Evolutionary conservation across 2,797 vertebrate species (phyloP).

Genomic region (Acipenser ruthenus): DNA sequence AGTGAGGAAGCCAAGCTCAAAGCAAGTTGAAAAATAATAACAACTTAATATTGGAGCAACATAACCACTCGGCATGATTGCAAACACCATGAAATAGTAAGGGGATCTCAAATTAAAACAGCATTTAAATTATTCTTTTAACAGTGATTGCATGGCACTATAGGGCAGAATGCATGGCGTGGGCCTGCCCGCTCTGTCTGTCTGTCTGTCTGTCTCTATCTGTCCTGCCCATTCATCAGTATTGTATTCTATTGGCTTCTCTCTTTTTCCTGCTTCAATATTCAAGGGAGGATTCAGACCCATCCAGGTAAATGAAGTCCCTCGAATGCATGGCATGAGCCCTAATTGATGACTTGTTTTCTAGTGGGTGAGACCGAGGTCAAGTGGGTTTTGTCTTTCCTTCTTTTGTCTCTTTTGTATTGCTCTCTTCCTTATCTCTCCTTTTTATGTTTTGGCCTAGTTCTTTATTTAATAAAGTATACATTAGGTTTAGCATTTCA

Average conservation of each 20-base stretch:
- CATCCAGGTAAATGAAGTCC: conserved; percentile 64
- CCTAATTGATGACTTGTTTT: not conserved
- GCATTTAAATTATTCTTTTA: no score
- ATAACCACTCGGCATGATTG: not conserved
- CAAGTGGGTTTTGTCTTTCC: not conserved
- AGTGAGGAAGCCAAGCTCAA: no score
- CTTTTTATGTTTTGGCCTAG: not conserved
- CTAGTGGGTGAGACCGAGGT: not conserved
- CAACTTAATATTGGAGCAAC: no score
- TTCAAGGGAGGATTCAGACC: conserved; percentile 98
- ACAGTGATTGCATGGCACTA: no score
- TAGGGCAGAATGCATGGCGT: not conserved
- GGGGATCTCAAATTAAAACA: no score
- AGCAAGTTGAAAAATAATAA: no score
- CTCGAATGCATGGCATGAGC: conserved; percentile 60
- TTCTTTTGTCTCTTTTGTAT: not conserved
- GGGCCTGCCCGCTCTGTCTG: not conserved
- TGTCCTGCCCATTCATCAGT: conserved; percentile 51
- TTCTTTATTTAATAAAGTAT: no score
- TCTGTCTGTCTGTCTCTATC: conserved; percentile 25
- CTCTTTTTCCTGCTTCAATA: conserved; percentile 91
- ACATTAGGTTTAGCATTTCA: no score
- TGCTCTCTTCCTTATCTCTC: not conserved
- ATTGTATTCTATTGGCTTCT: conserved; percentile 87
- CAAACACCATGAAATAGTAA: not conserved